A percentile compares a stretch with the other conserved stretches of the same genome.
Evolutionary conservation across 1,140 invertebrate genomes (phyloP).

Genomic region (Hylaeus volcanicus): DNA sequence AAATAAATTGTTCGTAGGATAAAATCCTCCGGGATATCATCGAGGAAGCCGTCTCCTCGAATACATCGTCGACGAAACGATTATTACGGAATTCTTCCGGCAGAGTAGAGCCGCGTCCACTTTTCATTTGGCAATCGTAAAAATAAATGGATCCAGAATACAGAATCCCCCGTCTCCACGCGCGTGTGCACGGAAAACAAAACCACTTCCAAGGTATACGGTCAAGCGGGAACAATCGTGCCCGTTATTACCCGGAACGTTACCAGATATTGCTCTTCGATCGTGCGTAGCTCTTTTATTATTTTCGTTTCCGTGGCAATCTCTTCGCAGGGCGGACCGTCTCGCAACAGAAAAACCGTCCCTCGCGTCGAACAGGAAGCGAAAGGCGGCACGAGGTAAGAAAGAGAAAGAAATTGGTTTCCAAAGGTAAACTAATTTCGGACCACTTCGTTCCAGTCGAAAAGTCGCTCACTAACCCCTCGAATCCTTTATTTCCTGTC

Average conservation of each 20-base stretch:
- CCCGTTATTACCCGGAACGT: conserved; percentile 18
- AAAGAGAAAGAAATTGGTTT: conserved; percentile 65
- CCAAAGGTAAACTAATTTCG: conserved; percentile 68
- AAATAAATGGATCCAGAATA: conserved; percentile 1
- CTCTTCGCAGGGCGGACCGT: conserved; percentile 12
- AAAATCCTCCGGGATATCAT: too few relatives aligned
- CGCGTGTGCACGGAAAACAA: neutral
- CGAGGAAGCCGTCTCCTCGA: too few relatives aligned
- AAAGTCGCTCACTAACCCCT: conserved; percentile 14
- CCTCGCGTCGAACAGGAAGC: conserved; percentile 52
- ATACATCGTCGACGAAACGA: too few relatives aligned
- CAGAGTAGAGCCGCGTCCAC: neutral
- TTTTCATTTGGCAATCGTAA: neutral
- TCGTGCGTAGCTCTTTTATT: conserved; percentile 59
- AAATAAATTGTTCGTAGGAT: too few relatives aligned
- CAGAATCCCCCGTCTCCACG: neutral
- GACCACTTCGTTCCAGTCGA: conserved; percentile 49
- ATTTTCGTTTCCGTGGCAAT: conserved; percentile 61
- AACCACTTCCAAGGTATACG: neutral
- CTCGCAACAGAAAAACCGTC: conserved; percentile 36
- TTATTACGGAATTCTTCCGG: too few relatives aligned
- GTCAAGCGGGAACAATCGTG: conserved; percentile 13
- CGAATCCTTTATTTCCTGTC: conserved; percentile 11
- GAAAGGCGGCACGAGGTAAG: conserved; percentile 42
- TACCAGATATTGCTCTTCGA: conserved; percentile 43